Percentiles rank a stretch among this genome's conserved stretches.
Evolutionary conservation across 2,888 invertebrate genomes (phyloP).

Genomic region (Agriotes lineatus): DNA sequence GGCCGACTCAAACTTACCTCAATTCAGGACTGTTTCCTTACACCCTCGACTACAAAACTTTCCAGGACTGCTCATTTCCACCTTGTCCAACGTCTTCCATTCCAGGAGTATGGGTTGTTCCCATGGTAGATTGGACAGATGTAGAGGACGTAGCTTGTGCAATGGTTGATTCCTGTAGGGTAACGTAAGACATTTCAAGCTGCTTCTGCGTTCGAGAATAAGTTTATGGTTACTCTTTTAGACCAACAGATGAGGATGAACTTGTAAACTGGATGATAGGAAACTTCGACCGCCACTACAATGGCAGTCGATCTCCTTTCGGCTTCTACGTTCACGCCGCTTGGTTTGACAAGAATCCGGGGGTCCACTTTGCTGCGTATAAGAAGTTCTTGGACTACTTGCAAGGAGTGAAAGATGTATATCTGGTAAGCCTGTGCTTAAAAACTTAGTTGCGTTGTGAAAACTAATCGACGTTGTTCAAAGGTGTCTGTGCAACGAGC

Average conservation of each 20-base stretch:
- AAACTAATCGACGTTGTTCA: conserved; percentile 4
- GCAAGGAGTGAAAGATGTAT: conserved; percentile 70
- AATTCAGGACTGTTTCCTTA: conserved; percentile 73
- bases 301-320: conserved; percentile 75
- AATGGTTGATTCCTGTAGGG: conserved; percentile 71
- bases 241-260: conserved; percentile 65
- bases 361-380: conserved; percentile 68
- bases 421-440: conserved; percentile 67
- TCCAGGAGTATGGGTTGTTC: conserved; percentile 73
- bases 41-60: conserved; percentile 70
- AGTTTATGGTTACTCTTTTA: no score
- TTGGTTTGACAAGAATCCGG: conserved; percentile 69
- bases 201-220: no score
- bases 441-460: not conserved
- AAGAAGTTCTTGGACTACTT: conserved; percentile 71
- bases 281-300: conserved; percentile 73
- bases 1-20: conserved; percentile 68
- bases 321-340: conserved; percentile 76
- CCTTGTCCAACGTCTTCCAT: conserved; percentile 68
- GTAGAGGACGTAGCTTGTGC: conserved; percentile 67
- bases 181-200: conserved; percentile 66
- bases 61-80: conserved; percentile 70
- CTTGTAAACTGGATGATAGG: conserved; percentile 71
- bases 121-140: conserved; percentile 71
- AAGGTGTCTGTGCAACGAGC: conserved; percentile 67